phyloP scores from a whole-genome alignment of 2,797 vertebrate species.

The Danio choprae region DNA sequence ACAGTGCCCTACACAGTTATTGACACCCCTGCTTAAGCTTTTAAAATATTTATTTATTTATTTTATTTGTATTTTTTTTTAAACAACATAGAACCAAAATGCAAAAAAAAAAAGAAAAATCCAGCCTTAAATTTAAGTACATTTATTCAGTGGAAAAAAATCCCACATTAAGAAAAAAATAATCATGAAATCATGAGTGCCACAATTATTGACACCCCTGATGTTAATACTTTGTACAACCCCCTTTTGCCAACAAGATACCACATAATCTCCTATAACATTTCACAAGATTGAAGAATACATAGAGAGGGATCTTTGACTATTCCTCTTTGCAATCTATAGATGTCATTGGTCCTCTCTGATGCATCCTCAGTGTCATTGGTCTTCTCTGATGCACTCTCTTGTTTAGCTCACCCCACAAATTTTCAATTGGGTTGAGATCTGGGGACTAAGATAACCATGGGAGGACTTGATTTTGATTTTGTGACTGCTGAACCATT shows the following conservation, averaged over 20 bases:
- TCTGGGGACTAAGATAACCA: too few species aligned
- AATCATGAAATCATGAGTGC: neutral
- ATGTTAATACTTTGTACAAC: constrained; percentile 16
- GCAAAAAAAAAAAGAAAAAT: neutral
- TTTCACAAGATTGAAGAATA: neutral
- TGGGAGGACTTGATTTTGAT: too few species aligned
- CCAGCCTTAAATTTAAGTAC: neutral
- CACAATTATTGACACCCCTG: constrained; percentile 14
- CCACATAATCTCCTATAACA: constrained; percentile 15
- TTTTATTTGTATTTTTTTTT: too few species aligned
- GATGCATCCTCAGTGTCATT: too few species aligned
- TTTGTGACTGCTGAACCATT: neutral
- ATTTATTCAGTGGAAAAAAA: neutral
- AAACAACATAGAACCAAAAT: neutral
- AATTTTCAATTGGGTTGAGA: too few species aligned
- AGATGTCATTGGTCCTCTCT: too few species aligned
- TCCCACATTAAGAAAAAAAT: neutral
- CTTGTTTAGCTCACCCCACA: too few species aligned
- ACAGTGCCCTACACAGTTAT: constrained; percentile 1
- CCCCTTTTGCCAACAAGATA: neutral
- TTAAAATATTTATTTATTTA: too few species aligned
- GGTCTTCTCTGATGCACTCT: too few species aligned
- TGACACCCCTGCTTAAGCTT: neutral
- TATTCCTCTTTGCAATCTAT: neutral
- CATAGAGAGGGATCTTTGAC: constrained; percentile 11